Percentiles rank a stretch among this genome's conserved stretches.
These are phyloP conservation scores for Leistus spinibarbis DNA, from an alignment of 2,888 invertebrate species.

Conservation along the genomic window DNA sequence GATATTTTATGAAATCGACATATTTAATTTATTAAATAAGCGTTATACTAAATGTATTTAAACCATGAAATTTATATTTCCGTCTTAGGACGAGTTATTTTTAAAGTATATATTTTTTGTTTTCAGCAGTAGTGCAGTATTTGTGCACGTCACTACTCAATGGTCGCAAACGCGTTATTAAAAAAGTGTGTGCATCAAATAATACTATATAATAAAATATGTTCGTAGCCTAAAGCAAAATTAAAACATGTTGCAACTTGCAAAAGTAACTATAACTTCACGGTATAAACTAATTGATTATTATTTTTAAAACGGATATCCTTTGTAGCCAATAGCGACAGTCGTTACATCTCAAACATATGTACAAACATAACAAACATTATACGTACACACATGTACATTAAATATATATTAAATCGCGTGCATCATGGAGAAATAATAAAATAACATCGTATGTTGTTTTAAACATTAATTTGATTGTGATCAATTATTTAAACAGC, in stretches of 20 bases:
- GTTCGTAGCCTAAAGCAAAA: not conserved
- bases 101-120: no score
- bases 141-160: no score
- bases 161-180: no score
- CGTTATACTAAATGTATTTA: not conserved
- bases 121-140: no score
- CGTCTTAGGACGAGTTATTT: no score
- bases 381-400: not conserved
- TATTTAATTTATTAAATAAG: not conserved
- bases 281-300: constrained; percentile 25
- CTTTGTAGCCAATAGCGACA: constrained; percentile 14
- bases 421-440: not conserved
- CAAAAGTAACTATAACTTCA: constrained; percentile 3
- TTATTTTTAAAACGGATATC: constrained; percentile 35
- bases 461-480: constrained; percentile 17
- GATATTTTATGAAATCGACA: no score
- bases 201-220: no score
- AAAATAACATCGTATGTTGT: not conserved
- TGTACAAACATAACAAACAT: not conserved
- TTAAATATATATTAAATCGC: not conserved
- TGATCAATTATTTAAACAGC: constrained; percentile 26
- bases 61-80: not conserved
- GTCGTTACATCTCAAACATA: constrained; percentile 1
- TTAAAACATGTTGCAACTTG: not conserved
- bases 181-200: no score